These are phyloP conservation scores for Pangasius macronema DNA, from an alignment of 2,797 vertebrate genomes.

Conservation along the genomic window DNA sequence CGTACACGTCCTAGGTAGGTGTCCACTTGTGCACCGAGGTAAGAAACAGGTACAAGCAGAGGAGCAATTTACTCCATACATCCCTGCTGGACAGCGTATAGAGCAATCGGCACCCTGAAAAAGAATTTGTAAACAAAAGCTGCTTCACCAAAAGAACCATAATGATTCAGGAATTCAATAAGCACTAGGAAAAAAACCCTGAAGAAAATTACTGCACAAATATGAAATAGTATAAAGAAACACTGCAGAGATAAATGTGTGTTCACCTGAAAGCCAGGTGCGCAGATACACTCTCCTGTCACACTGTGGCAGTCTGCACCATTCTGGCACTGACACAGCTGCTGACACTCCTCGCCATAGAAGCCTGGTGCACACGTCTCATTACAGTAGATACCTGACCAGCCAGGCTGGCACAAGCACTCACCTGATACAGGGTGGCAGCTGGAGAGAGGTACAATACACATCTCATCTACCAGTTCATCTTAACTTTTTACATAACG, in stretches of 20 bases:
- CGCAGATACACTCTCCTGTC: constrained; percentile 88
- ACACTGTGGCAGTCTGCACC: constrained; percentile 93
- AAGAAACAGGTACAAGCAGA: constrained; percentile 86
- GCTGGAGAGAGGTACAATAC: constrained; percentile 73
- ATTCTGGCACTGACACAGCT: constrained; percentile 93
- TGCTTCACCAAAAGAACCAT: background rate
- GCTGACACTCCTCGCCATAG: constrained; percentile 86
- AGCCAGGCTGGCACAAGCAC: constrained; percentile 87
- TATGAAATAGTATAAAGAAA: background rate
- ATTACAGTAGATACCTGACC: constrained; percentile 95
- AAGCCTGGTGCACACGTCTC: constrained; percentile 92
- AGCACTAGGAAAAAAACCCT: background rate
- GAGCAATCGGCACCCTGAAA: constrained; percentile 84
- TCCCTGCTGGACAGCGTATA: constrained; percentile 77
- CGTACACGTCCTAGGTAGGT: no score
- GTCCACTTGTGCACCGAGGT: no score
- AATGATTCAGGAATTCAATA: background rate
- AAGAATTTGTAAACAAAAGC: background rate
- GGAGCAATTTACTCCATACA: constrained; percentile 88
- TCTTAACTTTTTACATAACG: background rate
- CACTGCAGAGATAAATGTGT: background rate
- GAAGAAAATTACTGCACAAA: background rate
- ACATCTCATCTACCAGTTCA: background rate
- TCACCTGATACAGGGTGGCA: constrained; percentile 98
- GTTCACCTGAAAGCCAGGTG: constrained; percentile 91